These are phyloP conservation scores for Perccottus glenii DNA, from an alignment of 2,113 vertebrate genomes.

Conservation along the genomic window DNA sequence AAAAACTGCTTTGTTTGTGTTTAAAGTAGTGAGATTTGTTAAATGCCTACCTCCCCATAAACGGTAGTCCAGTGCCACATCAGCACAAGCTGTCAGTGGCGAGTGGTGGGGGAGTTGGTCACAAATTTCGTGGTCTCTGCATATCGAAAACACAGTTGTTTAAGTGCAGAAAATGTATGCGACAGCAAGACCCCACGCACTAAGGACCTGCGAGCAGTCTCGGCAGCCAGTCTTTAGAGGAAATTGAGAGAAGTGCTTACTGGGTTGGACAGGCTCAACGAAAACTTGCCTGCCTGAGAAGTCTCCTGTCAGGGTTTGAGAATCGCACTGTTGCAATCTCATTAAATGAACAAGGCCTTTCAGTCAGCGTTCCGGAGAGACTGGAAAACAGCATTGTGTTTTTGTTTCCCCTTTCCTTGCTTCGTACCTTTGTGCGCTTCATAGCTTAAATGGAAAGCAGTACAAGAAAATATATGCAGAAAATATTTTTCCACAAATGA, in stretches of 20 bases:
- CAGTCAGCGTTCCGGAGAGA: constrained; percentile 33
- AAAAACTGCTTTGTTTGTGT: neutral
- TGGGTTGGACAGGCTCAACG: constrained; percentile 52
- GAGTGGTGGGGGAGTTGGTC: constrained; percentile 13
- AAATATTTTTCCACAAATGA: neutral
- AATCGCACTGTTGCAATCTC: constrained; percentile 61
- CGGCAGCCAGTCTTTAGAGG: constrained; percentile 40
- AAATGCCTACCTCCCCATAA: constrained; percentile 11
- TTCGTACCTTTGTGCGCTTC: neutral
- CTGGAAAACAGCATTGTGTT: constrained; percentile 21
- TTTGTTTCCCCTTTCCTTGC: constrained; percentile 14
- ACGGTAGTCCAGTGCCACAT: constrained; percentile 13
- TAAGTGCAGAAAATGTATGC: constrained; percentile 40
- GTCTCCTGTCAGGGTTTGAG: constrained; percentile 56
- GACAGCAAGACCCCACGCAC: constrained; percentile 48
- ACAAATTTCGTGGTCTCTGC: constrained; percentile 26
- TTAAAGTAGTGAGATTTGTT: constrained; percentile 12
- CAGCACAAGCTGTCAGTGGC: constrained; percentile 25
- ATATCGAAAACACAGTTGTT: constrained; percentile 24
- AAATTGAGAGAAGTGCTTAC: constrained; percentile 56
- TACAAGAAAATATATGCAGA: neutral
- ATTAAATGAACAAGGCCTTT: constrained; percentile 60
- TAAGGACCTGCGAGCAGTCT: constrained; percentile 13
- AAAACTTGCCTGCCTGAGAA: constrained; percentile 44
- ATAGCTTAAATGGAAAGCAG: constrained; percentile 8